Evolutionary conservation across 2,797 vertebrate species (phyloP), one percentile per base, ranked within the genome.

Genomic region (Thalassophryne amazonica): DNA sequence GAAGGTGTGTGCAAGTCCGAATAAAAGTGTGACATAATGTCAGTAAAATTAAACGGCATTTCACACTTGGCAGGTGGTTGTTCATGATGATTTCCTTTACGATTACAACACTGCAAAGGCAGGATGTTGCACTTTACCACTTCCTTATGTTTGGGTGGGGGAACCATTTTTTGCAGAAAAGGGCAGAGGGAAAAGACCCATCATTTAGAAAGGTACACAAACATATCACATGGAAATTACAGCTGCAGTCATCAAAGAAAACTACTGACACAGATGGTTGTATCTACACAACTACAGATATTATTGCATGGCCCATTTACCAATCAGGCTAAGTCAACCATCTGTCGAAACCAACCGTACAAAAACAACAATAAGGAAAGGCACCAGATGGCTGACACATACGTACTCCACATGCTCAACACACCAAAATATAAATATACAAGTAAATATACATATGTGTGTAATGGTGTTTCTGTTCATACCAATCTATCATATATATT

Each of bases 101-200:
- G 2, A 60, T 89, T 87, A 79, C 77, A 47, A 82, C 69, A 85
- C 17, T 2, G 6, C 31, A 5, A 59, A n/a, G 36, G 36, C 75
- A 83, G 85, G 87, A 89, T 89, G 70, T 75, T 32, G 42, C 48
- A 11, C 9, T 41, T 39, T 28, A 88, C 84, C 88, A 79, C 85
- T 88, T 91, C 89, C 88, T 81, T 40, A 17, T 29, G 4, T 35
- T 6, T 4, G n/a, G 16, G 22, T 7, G 38, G 15, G 32, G 29
- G 40, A 43, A 11, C 7, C 36, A 47, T 31, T 51, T 0, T 34
- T 2, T n/a, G n/a, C n/a, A n/a, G 2, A 16, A 12, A 19, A 15
- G 8, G 5, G 11, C 34, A 25, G 36, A 53, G 27, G 56, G 12
- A 18, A 41, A 2, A 8, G 9, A 0, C 3, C 7, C 9, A 17